Evolutionary conservation across 2,797 vertebrate genomes (phyloP).

Genomic region (Eremophila alpestris): DNA sequence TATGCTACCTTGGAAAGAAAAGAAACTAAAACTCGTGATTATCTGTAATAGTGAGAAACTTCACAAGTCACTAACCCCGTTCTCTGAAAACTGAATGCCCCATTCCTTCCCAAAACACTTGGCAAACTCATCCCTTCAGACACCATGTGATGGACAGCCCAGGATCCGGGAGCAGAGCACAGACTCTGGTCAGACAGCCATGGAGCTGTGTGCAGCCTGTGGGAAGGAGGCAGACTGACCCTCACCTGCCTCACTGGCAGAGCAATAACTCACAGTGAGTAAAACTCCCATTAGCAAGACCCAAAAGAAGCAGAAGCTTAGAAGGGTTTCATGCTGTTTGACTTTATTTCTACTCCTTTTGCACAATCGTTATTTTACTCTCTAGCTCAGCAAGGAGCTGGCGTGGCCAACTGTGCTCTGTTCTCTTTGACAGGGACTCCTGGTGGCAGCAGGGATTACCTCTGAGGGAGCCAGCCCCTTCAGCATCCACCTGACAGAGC

Average conservation of each 20-base stretch:
- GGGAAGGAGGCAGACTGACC: neutral
- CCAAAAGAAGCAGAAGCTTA: neutral
- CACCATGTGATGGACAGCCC: neutral
- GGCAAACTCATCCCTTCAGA: neutral
- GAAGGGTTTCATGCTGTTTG: neutral
- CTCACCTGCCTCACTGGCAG: neutral
- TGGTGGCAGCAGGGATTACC: neutral
- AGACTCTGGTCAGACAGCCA: neutral
- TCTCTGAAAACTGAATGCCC: neutral
- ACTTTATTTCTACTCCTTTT: neutral
- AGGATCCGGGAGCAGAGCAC: neutral
- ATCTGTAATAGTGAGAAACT: neutral
- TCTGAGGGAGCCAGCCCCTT: neutral
- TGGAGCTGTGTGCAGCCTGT: neutral
- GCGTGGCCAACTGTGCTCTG: neutral
- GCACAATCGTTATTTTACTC: neutral
- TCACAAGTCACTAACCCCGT: neutral
- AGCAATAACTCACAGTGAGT: neutral
- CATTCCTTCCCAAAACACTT: neutral
- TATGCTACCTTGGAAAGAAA: neutral
- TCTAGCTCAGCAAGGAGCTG: neutral
- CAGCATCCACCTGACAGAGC: neutral
- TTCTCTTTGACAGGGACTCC: neutral
- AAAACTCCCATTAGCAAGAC: neutral
- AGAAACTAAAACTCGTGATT: neutral